Conservation (phyloP, 2,113 vertebrate genomes). For the Danionella cerebrum region DNA sequence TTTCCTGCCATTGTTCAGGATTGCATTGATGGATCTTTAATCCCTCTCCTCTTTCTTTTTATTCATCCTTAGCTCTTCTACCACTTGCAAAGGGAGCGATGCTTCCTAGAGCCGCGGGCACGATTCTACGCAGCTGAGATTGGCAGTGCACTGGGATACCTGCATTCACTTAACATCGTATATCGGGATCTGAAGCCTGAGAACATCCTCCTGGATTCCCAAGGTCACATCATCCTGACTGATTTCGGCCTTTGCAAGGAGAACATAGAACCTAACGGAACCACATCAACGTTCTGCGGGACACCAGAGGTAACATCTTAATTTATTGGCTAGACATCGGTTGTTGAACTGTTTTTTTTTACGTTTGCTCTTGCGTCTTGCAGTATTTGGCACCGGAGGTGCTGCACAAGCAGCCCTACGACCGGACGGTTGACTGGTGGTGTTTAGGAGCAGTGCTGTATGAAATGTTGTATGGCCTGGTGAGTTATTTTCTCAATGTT, state of each 20-base stretch:
- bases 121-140: constrained; percentile 96
- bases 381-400: constrained; percentile 98
- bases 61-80: constrained; percentile 84
- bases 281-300: constrained; percentile 96
- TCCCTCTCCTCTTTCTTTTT: constrained; percentile 28
- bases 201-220: constrained; percentile 93
- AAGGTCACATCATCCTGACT: constrained; percentile 94
- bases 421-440: constrained; percentile 98
- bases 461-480: constrained; percentile 97
- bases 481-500: constrained; percentile 53
- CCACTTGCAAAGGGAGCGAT: constrained; percentile 94
- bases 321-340: not conserved
- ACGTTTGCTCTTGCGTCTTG: constrained; percentile 12
- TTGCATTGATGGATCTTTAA: constrained; percentile 24
- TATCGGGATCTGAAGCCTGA: constrained; percentile 97
- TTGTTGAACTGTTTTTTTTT: not conserved
- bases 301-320: constrained; percentile 82
- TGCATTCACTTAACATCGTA: constrained; percentile 96
- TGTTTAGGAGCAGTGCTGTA: constrained; percentile 94
- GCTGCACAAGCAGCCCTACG: constrained; percentile 95
- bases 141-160: constrained; percentile 91
- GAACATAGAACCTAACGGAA: constrained; percentile 95
- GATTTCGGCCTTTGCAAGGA: constrained; percentile 98
- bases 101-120: constrained; percentile 92
- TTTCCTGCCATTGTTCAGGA: constrained; percentile 65